Evolutionary conservation across 2,888 invertebrate species (phyloP), one percentile per base, ranked within the genome.

Genomic region (Zygothrica quintamaculata): DNA sequence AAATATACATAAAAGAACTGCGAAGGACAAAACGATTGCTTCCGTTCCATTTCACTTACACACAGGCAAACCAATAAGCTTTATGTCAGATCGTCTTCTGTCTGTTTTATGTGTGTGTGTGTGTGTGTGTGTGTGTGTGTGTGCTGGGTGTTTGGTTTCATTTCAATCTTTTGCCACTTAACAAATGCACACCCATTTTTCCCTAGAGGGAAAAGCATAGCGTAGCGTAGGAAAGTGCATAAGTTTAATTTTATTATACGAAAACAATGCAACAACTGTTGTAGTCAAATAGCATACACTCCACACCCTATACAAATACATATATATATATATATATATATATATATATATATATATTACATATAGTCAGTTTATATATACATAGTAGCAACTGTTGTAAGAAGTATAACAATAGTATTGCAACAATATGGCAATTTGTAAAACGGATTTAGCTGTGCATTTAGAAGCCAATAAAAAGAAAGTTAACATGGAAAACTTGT

Each of bases 101-200:
- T 15, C 36, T n/a, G 9, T 7, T 4, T 7, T 25, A 26, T 68
- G 55, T 50, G 44, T 15, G 43, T 66, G 44, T 62, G 34, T 48
- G 26, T 56, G 15, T 48, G 34, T 39, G 29, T 16, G 18, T 5
- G 13, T 22, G 13, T 36, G 40, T 34, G 22, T 12, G n/a, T 37
- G 25, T 43, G 37, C 43, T 33, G 29, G 66, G 50, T 39, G 65
- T 65, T 70, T 79, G 74, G 70, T 70, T 80, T 74, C 87, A 84
- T 77, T 81, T 80, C 84, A 86, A 84, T 77, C 74, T 84, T 84
- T 86, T 86, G 74, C 84, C 78, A 84, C 87, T 84, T 84, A 80
- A 80, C 74, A 80, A 86, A 84, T 84, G 86, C 69, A 75, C 84
- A 79, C 75, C 71, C 75, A 65, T 71, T 65, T 75, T 52, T 52